Evolutionary conservation across 2,113 vertebrate genomes (phyloP).

Genomic region (Mesitornis unicolor): DNA sequence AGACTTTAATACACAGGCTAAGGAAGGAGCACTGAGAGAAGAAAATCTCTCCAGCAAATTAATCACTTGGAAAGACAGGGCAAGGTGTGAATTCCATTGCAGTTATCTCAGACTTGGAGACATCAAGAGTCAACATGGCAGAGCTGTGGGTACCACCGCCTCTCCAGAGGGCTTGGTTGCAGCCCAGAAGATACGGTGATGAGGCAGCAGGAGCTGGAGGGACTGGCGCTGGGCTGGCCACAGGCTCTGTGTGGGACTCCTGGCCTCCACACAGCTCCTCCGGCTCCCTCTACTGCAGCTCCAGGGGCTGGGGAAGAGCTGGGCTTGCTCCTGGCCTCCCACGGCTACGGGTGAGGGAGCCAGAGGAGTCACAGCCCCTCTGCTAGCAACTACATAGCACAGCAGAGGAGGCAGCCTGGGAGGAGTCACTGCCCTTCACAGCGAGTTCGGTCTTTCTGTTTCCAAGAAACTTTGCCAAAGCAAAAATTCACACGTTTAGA

Average conservation of each 20-base stretch:
- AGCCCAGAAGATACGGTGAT: fast-evolving
- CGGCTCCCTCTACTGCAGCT: background rate
- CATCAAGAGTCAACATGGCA: background rate
- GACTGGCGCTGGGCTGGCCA: fast-evolving
- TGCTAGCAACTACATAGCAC: fast-evolving
- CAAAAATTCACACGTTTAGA: background rate
- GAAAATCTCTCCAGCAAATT: background rate
- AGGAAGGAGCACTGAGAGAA: background rate
- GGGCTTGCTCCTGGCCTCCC: background rate
- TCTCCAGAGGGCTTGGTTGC: background rate
- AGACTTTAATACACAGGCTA: background rate
- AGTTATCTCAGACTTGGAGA: background rate
- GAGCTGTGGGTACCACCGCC: fast-evolving
- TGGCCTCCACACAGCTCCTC: fast-evolving
- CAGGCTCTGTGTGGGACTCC: background rate
- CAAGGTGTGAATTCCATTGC: background rate
- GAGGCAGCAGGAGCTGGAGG: background rate
- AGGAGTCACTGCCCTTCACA: background rate
- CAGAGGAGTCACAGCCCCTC: fast-evolving
- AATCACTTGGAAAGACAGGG: background rate
- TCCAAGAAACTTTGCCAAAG: background rate
- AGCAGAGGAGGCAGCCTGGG: fast-evolving
- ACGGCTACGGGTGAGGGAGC: background rate
- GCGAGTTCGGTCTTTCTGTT: background rate
- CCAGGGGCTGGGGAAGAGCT: background rate